Evolutionary conservation across 2,113 vertebrate species (phyloP), one percentile per base, ranked within the genome.

Genomic region (Gallinago media): DNA sequence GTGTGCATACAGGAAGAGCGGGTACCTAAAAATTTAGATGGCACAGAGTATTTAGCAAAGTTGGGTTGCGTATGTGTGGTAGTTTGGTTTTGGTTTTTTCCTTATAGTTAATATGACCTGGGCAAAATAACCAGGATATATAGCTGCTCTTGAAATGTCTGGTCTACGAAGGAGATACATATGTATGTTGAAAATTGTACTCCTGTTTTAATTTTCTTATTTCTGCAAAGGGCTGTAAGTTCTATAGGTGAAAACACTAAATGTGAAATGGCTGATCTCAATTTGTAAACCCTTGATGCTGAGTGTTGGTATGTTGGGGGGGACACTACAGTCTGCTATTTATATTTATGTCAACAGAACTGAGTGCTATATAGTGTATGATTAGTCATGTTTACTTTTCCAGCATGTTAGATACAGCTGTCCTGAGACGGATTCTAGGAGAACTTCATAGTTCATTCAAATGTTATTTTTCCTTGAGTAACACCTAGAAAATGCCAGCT

Each of bases 351-450:
- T 93, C 56, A 68, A 61, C 73, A 49, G 72, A 92, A 66, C 78
- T 65, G 79, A 77, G 50, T 65, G 29, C 65, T 90, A 4, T 71
- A 23, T 65, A 73, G 42, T 31, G 15, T 93, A 29, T 63, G 31
- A 63, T 93, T 86, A 93, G 90, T 88, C 34, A 22, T 68, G 49
- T 92, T 88, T 94, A 32, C 44, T 92, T 96, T 84, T 96, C 61
- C 21, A 89, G 27, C 11, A 9, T 91, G 2, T 59, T 77, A 49
- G 83, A 23, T 86, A 77, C 26, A 93, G 23, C 81, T 89, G 20
- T 88, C 77, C 63, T 91, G 74, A 86, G 72, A 83, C 55, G 72
- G 74, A 76, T 32, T 81, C 67, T 94, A 92, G 70, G 84, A 95
- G 87, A 93, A 67, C 49, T 59, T 90, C 27, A 34, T 62, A 34